Base-by-base conservation (phyloP, 2,888 invertebrate species). In the Clanis bilineata region DNA sequence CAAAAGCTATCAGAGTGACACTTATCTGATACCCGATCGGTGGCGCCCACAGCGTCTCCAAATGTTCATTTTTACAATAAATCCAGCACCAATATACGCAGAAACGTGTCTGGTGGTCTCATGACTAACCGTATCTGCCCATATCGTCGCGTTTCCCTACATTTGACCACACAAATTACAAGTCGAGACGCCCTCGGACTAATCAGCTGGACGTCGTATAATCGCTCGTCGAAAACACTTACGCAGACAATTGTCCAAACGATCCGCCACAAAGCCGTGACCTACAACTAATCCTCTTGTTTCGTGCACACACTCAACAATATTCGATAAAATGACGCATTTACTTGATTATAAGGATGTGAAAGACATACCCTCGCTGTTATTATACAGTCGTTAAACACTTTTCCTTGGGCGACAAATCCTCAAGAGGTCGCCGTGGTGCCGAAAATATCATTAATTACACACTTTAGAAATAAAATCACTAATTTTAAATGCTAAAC, bases 331-430 rank as follows among this genome's bases (percentile, higher is more conserved):
- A 90, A 92, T 92, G 90, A 92, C 92, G 92, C 92, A 92, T 92
- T 92, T 90, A 88, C 88, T 83, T 86, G 83, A 90, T 83, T 88
- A 82, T 71, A 86, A 83, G 87, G 85, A 90, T 82, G 82, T 87
- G 84, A 88, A 90, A 90, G 89, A 92, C 92, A 85, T 92, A 93
- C 92, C 92, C 91, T 91, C 92, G 90, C 89, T 88, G 89, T 88
- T 88, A 85, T 81, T 91, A 81, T 80, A 86, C 85, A 79, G 85
- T 86, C 86, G 86, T 83, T 84, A 77, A 83, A 78, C 83, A 86
- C 87, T 89, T 85, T 83, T 86, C 80, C 79, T 79, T 76, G 70
- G 88, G 89, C 89, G 90, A 89, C 84, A 87, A 80, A 85, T 89
- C 86, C 87, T 90, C 85, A 86, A 78, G 81, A 89, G 83, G 86